A percentile compares a stretch with the other conserved stretches of the same genome.
phyloP scores from a whole-genome alignment of 2,888 invertebrate genomes.

The Phengaris arion region DNA sequence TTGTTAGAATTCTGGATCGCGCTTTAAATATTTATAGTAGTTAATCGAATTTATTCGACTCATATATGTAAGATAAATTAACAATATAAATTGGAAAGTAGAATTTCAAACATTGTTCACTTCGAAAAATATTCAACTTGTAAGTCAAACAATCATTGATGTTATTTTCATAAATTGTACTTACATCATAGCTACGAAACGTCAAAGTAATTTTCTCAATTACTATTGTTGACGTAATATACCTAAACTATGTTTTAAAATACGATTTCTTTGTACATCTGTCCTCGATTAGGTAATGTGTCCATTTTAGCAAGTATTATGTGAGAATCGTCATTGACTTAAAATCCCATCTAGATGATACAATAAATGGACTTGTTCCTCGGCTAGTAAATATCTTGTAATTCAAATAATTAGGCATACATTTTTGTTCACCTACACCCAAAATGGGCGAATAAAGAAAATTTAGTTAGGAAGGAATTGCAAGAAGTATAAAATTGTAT shows the following conservation, averaged over 20 bases:
- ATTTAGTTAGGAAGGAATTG: neutral
- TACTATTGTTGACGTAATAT: slow-evolving; percentile 9
- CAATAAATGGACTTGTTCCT: neutral
- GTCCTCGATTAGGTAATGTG: neutral
- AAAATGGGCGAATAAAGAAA: neutral
- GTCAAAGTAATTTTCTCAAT: neutral
- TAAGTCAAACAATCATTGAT: neutral
- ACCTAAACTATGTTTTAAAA: neutral
- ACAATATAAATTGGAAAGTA: neutral
- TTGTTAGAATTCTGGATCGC: neutral
- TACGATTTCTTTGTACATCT: neutral
- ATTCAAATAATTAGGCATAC: neutral
- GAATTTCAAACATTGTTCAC: neutral
- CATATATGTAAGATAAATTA: neutral
- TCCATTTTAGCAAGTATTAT: neutral
- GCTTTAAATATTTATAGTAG: neutral
- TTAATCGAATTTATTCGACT: no score
- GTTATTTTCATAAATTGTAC: neutral
- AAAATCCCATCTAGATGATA: neutral
- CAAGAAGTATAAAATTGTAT: slow-evolving; percentile 6
- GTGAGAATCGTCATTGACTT: neutral
- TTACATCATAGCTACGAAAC: neutral
- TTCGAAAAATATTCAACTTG: neutral
- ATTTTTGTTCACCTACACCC: neutral
- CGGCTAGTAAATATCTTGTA: neutral